Conservation (phyloP, 2,113 vertebrate genomes). For the Paradisaea rubra region DNA sequence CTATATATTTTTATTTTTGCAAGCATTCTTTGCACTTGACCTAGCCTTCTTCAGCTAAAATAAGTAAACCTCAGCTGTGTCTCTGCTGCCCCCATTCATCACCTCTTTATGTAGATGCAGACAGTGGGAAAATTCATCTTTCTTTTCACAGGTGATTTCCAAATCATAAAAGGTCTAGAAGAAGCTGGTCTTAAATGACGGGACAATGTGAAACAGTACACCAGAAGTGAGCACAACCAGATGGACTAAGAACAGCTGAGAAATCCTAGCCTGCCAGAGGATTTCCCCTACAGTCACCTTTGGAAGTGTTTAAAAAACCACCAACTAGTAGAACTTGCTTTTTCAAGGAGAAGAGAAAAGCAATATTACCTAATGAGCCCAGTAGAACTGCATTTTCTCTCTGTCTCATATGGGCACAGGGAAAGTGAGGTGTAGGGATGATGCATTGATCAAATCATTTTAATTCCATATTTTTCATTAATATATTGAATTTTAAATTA, state of each 20-base stretch:
- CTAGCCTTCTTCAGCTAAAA: neutral
- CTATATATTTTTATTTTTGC: neutral
- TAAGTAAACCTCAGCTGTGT: neutral
- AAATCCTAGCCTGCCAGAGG: neutral
- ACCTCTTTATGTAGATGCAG: neutral
- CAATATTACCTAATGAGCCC: neutral
- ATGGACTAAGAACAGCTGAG: neutral
- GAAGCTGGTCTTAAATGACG: neutral
- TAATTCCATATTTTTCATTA: neutral
- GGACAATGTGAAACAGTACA: neutral
- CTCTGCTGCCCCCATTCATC: neutral
- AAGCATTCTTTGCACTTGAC: neutral
- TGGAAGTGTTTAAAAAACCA: neutral
- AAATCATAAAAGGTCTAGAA: neutral
- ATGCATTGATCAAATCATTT: neutral
- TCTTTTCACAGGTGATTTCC: neutral
- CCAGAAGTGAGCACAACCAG: neutral
- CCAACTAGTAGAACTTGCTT: neutral
- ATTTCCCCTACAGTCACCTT: neutral
- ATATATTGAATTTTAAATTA: conserved; percentile 24
- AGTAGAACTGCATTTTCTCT: neutral
- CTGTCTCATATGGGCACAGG: neutral
- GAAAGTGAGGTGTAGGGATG: neutral
- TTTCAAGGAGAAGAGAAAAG: neutral
- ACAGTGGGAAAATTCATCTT: neutral